Base-by-base conservation (phyloP, 2,797 vertebrate species). In the Myioborus melanocephalus region DNA sequence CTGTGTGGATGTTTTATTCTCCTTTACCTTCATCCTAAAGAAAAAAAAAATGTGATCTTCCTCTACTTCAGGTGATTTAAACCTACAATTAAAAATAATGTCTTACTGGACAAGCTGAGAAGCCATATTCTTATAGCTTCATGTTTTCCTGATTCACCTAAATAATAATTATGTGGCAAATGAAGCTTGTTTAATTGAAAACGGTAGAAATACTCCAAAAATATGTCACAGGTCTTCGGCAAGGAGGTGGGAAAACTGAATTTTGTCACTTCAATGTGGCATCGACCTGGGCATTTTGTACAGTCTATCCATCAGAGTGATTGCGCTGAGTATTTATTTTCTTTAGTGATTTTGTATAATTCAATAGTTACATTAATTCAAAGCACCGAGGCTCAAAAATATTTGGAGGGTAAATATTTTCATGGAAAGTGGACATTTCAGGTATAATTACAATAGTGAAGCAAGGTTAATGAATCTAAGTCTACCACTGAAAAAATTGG, bases 41-140 rank as follows among this genome's bases (percentile, higher is more conserved):
- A 14, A 39, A 69, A 77, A 69, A 69, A 43, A 11, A 60, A 10
- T 10, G 10, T 24, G 3, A 17, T 56, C 11, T 70, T 78, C 16
- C 26, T 57, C 53, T 60, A 28, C 30, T 22, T 76, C 9, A 32
- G 6, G 8, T 68, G 6, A 7, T 61, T 90, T 83, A 60, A 50
- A 70, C 16, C 9, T n/a, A 20, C 4, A 64, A 5, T 3, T 24
- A 41, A 47, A 23, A 14, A 28, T 7, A 81, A n/a, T 0, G 0
- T 47, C 22, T 39, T 49, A 39, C 46, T 60, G 26, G 15, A n/a
- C 65, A 47, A 37, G 52, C 24, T 52, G 43, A 56, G 37, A 85
- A 52, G 4, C 2, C 3, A n/a, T 55, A 50, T 7, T 52, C 15
- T 32, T 72, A 44, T 3, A n/a, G 19, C 4, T 65, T 2, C 0